phyloP scores from a whole-genome alignment of 2,888 invertebrate genomes.

The Acanthococcus lagerstroemiae region DNA sequence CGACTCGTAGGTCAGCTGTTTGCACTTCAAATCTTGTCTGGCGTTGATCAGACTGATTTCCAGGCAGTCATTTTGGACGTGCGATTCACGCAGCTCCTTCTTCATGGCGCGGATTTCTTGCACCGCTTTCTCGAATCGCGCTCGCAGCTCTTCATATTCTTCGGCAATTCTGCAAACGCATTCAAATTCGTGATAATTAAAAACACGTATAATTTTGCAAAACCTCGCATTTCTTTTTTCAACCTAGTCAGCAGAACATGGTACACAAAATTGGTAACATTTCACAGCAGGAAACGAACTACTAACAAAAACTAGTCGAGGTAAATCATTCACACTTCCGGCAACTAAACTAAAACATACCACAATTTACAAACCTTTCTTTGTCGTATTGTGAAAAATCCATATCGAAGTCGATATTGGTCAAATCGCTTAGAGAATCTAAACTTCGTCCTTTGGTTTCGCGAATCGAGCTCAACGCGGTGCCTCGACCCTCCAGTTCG shows the following conservation, averaged over 20 bases:
- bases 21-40: constrained; percentile 60
- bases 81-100: constrained; percentile 65
- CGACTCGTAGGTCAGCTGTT: constrained; percentile 52
- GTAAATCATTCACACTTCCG: no score
- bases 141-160: constrained; percentile 65
- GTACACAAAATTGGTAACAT: not conserved
- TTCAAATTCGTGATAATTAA: no score
- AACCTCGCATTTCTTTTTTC: not conserved
- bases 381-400: constrained; percentile 64
- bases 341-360: no score
- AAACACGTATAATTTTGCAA: no score
- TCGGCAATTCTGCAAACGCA: constrained; percentile 53
- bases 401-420: constrained; percentile 64
- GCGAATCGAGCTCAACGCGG: constrained; percentile 41
- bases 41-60: constrained; percentile 68
- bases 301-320: no score
- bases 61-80: constrained; percentile 66
- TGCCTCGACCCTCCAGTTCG: constrained; percentile 56
- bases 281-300: no score
- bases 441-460: constrained; percentile 47
- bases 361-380: constrained; percentile 45
- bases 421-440: constrained; percentile 69
- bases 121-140: constrained; percentile 70
- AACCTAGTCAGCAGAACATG: not conserved
- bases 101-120: constrained; percentile 75